phyloP scores from a whole-genome alignment of 2,888 invertebrate species.

The Pycnomerus fuliginosus region DNA sequence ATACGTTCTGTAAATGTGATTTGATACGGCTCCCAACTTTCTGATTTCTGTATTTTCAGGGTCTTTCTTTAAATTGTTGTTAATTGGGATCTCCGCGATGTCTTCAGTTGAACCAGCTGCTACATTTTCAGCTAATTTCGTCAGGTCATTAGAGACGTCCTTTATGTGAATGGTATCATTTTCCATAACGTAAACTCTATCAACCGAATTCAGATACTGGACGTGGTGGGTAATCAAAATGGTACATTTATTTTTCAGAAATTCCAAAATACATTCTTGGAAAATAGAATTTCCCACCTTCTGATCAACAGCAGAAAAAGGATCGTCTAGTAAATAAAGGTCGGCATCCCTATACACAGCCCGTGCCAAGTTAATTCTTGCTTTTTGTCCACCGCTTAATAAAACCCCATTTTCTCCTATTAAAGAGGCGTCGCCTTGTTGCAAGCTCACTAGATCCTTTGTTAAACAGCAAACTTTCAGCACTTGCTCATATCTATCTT shows the following conservation, averaged over 20 bases:
- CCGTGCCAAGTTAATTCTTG: constrained; percentile 71
- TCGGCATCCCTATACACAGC: constrained; percentile 64
- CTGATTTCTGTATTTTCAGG: no score
- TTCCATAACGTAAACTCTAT: constrained; percentile 58
- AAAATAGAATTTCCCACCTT: constrained; percentile 68
- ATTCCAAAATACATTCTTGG: constrained; percentile 47
- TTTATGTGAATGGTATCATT: no score
- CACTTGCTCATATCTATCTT: constrained; percentile 9
- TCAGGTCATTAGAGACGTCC: no score
- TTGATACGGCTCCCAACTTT: constrained; percentile 57
- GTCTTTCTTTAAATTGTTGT: no score
- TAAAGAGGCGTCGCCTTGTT: constrained; percentile 72
- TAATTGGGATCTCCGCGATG: no score
- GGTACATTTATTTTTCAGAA: constrained; percentile 64
- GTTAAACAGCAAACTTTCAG: constrained; percentile 13
- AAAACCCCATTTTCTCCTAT: constrained; percentile 61
- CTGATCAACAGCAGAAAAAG: constrained; percentile 60
- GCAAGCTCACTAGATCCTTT: constrained; percentile 70
- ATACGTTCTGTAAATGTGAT: constrained; percentile 63
- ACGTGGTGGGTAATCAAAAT: constrained; percentile 74
- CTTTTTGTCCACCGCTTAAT: constrained; percentile 66
- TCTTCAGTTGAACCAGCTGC: no score
- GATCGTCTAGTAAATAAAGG: constrained; percentile 20
- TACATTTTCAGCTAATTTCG: no score
- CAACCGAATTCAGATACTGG: constrained; percentile 61